Percentiles rank a stretch among this genome's conserved stretches.
Conservation (phyloP, 2,113 vertebrate genomes). For the Donacobius atricapilla region DNA sequence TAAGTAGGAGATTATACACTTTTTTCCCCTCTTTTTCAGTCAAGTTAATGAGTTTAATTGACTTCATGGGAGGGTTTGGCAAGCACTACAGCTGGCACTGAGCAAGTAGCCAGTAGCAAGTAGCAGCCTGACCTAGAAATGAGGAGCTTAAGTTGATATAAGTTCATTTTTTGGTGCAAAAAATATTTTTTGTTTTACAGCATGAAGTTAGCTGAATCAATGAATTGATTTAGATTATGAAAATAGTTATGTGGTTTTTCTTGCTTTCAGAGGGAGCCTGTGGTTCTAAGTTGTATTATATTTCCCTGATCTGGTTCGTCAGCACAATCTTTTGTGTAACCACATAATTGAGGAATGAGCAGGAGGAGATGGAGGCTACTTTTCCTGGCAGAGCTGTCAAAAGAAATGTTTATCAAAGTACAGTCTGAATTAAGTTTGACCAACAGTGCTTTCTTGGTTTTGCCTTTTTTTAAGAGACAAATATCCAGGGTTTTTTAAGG, state of each 20-base stretch:
- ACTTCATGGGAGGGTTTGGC: neutral
- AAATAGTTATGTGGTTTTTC: neutral
- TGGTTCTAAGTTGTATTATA: neutral
- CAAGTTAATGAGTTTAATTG: neutral
- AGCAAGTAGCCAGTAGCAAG: neutral
- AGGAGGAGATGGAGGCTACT: neutral
- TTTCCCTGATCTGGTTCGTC: neutral
- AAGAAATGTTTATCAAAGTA: neutral
- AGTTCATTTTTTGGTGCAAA: neutral
- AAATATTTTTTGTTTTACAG: neutral
- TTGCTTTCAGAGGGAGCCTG: neutral
- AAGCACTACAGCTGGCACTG: neutral
- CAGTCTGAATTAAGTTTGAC: neutral
- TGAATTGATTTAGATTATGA: neutral
- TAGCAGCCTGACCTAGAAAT: neutral
- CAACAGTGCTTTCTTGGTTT: neutral
- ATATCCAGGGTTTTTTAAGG: neutral
- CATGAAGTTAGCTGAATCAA: neutral
- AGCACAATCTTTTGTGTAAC: conserved; percentile 7
- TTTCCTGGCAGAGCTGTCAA: neutral
- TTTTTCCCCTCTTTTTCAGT: neutral
- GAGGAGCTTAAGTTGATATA: neutral
- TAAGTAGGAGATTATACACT: neutral
- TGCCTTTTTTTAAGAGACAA: neutral
- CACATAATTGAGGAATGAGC: neutral